Base-by-base conservation (phyloP, 2,797 vertebrate species). In the Pyrocephalus nanus region DNA sequence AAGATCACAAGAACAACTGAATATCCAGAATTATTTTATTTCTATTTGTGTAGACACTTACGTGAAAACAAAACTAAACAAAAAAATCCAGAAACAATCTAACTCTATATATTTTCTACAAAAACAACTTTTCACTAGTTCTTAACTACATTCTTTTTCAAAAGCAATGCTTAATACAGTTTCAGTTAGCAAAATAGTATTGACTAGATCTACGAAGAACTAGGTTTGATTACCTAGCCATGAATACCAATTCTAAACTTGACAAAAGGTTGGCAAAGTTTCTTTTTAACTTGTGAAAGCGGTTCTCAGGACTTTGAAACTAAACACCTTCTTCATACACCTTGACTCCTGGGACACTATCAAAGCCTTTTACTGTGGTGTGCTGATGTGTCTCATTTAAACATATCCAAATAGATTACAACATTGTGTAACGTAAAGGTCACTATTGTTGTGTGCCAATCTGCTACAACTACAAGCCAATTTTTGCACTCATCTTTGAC, bases 401-500 rank as follows among this genome's bases (percentile, higher is more conserved):
- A 97, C 96, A 97, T 97, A 98, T 93, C 94, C 97, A 98, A 98
- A 98, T 47, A 98, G 97, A 98, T 97, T 93, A 97, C 97, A 98
- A 97, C 95, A 91, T 88, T 96, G 21, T 97, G 97, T 97, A 98
- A 87, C 97, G 94, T 92, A 96, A 96, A 96, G 94, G 90, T 94
- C 85, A 92, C 79, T 62, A 94, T 83, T 77, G 92, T 95, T 97
- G 95, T 97, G 97, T 98, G 97, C 97, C 98, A 98, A 97, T 98
- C 98, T 98, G 91, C 92, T 98, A 98, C 97, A 98, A 96, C 98
- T 98, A 98, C 96, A 88, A 96, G 87, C 92, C 87, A 88, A 95
- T 90, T 98, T 98, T 98, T 94, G 97, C 95, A 87, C 95, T 98
- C 97, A 98, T 97, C 97, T 98, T 95, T 96, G 97, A 98, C 97